Conservation (phyloP, 1,140 invertebrate genomes). For the Tribolium castaneum region DNA sequence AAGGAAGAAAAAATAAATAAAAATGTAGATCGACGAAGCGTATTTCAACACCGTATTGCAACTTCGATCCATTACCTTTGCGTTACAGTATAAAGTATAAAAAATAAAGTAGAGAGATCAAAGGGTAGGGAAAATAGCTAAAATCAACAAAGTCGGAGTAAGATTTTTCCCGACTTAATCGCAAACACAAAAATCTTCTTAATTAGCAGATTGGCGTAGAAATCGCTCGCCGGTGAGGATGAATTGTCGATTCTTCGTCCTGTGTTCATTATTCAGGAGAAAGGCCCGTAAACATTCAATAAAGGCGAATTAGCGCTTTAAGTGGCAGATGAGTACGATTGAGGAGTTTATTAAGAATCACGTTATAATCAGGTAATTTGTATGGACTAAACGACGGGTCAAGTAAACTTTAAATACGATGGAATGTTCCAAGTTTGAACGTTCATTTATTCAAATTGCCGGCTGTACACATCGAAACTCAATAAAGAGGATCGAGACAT, state of each 20-base stretch:
- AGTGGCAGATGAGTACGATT: slow-evolving; percentile 39
- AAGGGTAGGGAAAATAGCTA: no score
- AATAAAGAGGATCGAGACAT: slow-evolving; percentile 54
- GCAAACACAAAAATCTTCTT: neutral
- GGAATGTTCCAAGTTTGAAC: slow-evolving; percentile 50
- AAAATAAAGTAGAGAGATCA: no score
- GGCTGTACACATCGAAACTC: slow-evolving; percentile 52
- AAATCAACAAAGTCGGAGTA: no score
- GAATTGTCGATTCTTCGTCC: neutral
- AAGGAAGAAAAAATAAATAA: neutral
- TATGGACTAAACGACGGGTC: slow-evolving; percentile 46
- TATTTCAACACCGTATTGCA: no score
- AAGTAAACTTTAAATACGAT: slow-evolving; percentile 50
- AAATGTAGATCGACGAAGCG: neutral
- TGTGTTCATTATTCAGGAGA: slow-evolving; percentile 24
- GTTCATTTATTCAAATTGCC: slow-evolving; percentile 52
- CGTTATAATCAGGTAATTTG: slow-evolving; percentile 51
- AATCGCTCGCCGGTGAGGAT: neutral
- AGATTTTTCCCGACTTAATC: no score
- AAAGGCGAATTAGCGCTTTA: slow-evolving; percentile 45
- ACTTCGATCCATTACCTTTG: no score
- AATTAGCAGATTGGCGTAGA: neutral
- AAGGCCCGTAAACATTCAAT: slow-evolving; percentile 46
- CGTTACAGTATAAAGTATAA: no score
- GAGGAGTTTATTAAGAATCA: slow-evolving; percentile 44